These are phyloP conservation scores for Eupithecia insigniata DNA, from an alignment of 2,888 invertebrate species.

Conservation along the genomic window DNA sequence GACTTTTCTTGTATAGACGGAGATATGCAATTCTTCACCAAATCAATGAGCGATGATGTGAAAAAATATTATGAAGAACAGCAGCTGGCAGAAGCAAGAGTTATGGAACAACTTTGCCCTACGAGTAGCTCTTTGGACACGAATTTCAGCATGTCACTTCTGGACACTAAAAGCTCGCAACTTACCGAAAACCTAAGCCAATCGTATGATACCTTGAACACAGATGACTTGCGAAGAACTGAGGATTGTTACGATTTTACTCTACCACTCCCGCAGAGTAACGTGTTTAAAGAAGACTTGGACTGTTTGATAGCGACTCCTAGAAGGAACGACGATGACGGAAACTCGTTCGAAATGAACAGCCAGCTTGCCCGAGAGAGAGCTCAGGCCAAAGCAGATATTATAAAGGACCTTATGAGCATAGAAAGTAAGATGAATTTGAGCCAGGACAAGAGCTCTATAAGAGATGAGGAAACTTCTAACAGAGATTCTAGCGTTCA, in stretches of 20 bases:
- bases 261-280: constrained; percentile 67
- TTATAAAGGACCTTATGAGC: constrained; percentile 78
- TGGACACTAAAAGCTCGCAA: constrained; percentile 70
- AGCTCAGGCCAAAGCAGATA: constrained; percentile 71
- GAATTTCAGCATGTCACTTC: constrained; percentile 73
- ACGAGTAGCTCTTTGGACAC: constrained; percentile 70
- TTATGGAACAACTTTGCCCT: constrained; percentile 74
- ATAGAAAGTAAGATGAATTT: constrained; percentile 72
- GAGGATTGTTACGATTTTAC: constrained; percentile 77
- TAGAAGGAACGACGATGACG: constrained; percentile 63
- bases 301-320: constrained; percentile 76
- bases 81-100: constrained; percentile 68
- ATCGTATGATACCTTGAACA: constrained; percentile 65
- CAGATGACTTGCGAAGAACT: constrained; percentile 70
- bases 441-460: constrained; percentile 45
- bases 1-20: constrained; percentile 79
- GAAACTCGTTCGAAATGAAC: constrained; percentile 55
- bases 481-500: constrained; percentile 36
- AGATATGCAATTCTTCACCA: constrained; percentile 80
- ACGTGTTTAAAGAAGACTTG: constrained; percentile 73
- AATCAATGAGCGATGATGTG: constrained; percentile 79
- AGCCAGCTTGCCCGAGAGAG: constrained; percentile 58
- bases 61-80: constrained; percentile 79
- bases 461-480: constrained; percentile 48
- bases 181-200: constrained; percentile 67